A percentile compares a stretch with the other conserved stretches of the same genome.
Evolutionary conservation across 2,888 invertebrate genomes (phyloP).

Genomic region (Cosmia pyralina): DNA sequence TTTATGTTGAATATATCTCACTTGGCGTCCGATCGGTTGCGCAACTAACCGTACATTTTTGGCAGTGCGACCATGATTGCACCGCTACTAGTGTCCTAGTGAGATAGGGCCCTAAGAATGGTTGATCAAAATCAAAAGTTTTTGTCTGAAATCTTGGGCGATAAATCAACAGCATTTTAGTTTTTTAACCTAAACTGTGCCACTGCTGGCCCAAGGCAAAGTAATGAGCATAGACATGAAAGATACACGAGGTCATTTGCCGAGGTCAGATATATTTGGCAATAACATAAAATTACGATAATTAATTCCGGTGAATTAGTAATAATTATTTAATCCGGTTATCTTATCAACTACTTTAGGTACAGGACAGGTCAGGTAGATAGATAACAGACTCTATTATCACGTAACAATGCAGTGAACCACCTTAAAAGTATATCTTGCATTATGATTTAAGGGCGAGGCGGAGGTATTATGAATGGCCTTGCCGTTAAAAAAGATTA

Average conservation of each 20-base stretch:
- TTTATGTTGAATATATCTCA: too few species aligned
- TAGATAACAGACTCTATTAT: conserved; percentile 10
- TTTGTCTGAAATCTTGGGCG: too few species aligned
- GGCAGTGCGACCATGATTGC: too few species aligned
- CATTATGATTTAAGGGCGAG: background rate
- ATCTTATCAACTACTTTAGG: conserved; percentile 38
- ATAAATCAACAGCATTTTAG: background rate
- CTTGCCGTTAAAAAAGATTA: too few species aligned
- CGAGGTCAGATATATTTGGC: conserved; percentile 28
- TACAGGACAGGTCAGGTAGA: conserved; percentile 28
- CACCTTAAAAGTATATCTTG: background rate
- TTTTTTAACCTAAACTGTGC: background rate
- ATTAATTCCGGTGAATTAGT: conserved; percentile 31
- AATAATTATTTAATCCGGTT: conserved; percentile 27
- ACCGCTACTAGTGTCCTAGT: too few species aligned
- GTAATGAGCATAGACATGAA: background rate
- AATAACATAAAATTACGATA: conserved; percentile 19
- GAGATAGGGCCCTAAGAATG: too few species aligned
- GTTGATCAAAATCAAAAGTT: too few species aligned
- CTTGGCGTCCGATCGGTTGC: too few species aligned
- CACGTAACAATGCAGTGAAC: conserved; percentile 30
- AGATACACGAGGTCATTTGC: background rate
- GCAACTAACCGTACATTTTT: too few species aligned
- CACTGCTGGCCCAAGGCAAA: background rate
- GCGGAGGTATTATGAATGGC: background rate